Evolutionary conservation across 2,797 vertebrate genomes (phyloP).

Genomic region (Apogon hyalosoma): DNA sequence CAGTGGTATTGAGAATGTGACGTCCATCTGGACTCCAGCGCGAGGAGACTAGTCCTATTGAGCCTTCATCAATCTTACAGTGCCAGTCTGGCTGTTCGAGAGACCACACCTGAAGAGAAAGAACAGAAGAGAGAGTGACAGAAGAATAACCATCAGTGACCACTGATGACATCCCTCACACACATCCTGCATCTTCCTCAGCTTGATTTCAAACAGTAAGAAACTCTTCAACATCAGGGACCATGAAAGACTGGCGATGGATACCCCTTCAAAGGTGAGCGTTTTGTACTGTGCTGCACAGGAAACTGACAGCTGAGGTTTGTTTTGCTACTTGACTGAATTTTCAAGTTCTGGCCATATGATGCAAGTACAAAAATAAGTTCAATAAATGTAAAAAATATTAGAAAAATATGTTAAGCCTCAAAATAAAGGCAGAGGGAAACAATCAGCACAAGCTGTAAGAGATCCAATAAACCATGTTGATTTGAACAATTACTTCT

Average conservation of each 20-base stretch:
- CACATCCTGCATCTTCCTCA: conserved; percentile 1
- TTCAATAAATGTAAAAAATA: neutral
- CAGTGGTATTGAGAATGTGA: conserved; percentile 98
- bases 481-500: neutral
- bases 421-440: no score
- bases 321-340: neutral
- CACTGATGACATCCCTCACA: conserved; percentile 27
- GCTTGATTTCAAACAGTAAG: conserved; percentile 33
- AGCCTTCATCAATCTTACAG: conserved; percentile 98
- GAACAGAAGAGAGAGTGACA: conserved; percentile 13
- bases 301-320: conserved; percentile 5
- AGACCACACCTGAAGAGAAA: conserved; percentile 92
- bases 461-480: neutral
- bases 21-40: conserved; percentile 98
- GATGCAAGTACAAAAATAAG: neutral
- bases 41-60: conserved; percentile 93
- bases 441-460: neutral
- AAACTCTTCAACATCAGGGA: conserved; percentile 31
- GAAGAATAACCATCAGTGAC: conserved; percentile 26
- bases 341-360: no score
- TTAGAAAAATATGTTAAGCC: no score
- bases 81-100: conserved; percentile 96
- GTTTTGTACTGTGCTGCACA: conserved; percentile 10
- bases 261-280: conserved; percentile 87
- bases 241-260: conserved; percentile 89